These are phyloP conservation scores for Platyrinchus mystaceus DNA, from an alignment of 2,797 vertebrate species.

Conservation along the genomic window DNA sequence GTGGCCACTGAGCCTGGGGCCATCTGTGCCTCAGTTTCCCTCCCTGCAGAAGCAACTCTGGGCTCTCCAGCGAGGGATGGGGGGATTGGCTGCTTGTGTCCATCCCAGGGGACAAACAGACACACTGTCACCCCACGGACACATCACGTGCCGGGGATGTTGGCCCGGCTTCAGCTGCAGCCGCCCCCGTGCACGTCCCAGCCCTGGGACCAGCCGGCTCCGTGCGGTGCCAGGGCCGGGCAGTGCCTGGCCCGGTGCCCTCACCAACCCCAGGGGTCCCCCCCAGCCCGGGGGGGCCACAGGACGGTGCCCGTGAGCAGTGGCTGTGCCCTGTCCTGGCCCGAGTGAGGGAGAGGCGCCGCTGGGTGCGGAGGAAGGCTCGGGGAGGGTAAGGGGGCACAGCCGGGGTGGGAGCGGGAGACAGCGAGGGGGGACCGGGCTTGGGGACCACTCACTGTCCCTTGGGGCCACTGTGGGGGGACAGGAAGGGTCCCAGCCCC, in stretches of 20 bases:
- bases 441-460: background rate
- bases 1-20: rapidly evolving
- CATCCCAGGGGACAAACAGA: background rate
- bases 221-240: background rate
- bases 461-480: background rate
- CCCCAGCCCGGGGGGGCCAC: background rate
- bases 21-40: background rate
- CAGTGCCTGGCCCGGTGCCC: background rate
- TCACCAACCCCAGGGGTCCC: background rate
- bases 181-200: background rate
- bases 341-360: rapidly evolving
- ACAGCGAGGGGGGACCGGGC: rapidly evolving
- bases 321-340: background rate
- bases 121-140: background rate
- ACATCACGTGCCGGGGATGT: background rate
- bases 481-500: too few relatives aligned
- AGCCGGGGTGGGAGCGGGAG: background rate
- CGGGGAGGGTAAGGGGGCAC: background rate
- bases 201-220: background rate
- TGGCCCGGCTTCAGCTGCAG: background rate
- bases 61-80: rapidly evolving
- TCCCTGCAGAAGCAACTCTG: background rate
- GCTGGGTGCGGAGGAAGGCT: background rate
- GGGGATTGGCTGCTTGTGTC: background rate
- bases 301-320: rapidly evolving